Evolutionary conservation across 2,113 vertebrate genomes (phyloP).

Genomic region (Chauna torquata): DNA sequence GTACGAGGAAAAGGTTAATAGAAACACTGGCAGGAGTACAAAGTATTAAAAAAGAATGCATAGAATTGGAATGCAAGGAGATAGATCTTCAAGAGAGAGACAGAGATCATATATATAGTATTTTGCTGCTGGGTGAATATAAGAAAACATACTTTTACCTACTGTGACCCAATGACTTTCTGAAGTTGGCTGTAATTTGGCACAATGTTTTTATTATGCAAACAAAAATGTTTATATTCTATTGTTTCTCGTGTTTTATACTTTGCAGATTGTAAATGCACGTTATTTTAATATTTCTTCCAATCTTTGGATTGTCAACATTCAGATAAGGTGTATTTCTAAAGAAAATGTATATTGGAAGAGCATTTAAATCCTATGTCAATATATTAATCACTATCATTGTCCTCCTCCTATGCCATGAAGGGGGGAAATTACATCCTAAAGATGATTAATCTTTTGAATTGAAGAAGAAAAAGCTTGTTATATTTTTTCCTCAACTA

Average conservation of each 20-base stretch:
- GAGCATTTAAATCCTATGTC: neutral
- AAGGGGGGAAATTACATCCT: neutral
- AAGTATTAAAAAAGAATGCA: neutral
- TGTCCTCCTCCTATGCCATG: neutral
- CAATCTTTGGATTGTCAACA: neutral
- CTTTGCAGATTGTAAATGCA: neutral
- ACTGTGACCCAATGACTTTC: neutral
- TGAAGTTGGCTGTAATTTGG: neutral
- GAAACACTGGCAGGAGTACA: neutral
- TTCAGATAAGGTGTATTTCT: neutral
- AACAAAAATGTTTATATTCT: neutral
- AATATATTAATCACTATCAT: neutral
- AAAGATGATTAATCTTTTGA: neutral
- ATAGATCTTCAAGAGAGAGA: neutral
- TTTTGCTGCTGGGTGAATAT: neutral
- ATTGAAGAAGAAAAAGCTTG: neutral
- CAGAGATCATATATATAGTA: neutral
- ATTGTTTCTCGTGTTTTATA: neutral
- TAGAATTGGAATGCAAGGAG: neutral
- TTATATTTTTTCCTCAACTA: neutral
- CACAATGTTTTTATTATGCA: neutral
- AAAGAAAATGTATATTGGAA: neutral
- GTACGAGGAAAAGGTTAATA: neutral
- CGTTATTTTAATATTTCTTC: conserved; percentile 9
- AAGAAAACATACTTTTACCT: neutral